These are phyloP conservation scores for Channa maculata DNA, from an alignment of 2,113 vertebrate species.

Conservation along the genomic window DNA sequence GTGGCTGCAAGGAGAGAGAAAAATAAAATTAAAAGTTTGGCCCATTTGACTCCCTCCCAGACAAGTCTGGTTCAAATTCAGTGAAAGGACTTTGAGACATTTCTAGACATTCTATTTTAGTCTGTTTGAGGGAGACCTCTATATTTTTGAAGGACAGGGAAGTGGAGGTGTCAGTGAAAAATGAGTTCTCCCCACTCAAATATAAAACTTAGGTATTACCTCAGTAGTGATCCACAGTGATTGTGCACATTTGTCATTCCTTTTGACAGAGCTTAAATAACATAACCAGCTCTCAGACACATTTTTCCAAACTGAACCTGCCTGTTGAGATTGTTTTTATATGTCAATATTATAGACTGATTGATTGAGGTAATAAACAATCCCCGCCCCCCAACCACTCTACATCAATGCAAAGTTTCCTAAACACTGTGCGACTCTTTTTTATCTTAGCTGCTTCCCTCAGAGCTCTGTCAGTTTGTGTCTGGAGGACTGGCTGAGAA, in stretches of 20 bases:
- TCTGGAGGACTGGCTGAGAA: conserved; percentile 63
- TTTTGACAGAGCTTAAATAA: conserved; percentile 63
- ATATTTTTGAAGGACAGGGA: conserved; percentile 47
- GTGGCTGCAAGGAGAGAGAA: too few species aligned
- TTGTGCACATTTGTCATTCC: conserved; percentile 65
- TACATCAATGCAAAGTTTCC: conserved; percentile 43
- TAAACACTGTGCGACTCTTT: conserved; percentile 18
- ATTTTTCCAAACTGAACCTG: conserved; percentile 36
- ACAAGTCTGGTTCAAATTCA: neutral
- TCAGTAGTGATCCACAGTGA: conserved; percentile 48
- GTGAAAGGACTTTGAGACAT: conserved; percentile 11
- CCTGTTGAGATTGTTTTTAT: conserved; percentile 19
- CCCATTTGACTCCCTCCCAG: neutral
- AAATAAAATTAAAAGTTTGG: too few species aligned
- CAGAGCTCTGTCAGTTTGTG: conserved; percentile 50
- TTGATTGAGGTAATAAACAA: conserved; percentile 60
- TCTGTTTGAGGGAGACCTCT: conserved; percentile 29
- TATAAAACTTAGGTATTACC: conserved; percentile 57
- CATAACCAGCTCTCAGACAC: conserved; percentile 46
- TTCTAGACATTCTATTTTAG: conserved; percentile 25
- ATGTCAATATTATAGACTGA: conserved; percentile 47
- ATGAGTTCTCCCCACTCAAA: conserved; percentile 53
- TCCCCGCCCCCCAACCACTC: neutral
- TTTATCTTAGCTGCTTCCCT: conserved; percentile 30
- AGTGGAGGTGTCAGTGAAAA: conserved; percentile 67